These are phyloP conservation scores for Neomonachus schauinslandi DNA, from an alignment of 2,113 vertebrate genomes.

Conservation along the genomic window DNA sequence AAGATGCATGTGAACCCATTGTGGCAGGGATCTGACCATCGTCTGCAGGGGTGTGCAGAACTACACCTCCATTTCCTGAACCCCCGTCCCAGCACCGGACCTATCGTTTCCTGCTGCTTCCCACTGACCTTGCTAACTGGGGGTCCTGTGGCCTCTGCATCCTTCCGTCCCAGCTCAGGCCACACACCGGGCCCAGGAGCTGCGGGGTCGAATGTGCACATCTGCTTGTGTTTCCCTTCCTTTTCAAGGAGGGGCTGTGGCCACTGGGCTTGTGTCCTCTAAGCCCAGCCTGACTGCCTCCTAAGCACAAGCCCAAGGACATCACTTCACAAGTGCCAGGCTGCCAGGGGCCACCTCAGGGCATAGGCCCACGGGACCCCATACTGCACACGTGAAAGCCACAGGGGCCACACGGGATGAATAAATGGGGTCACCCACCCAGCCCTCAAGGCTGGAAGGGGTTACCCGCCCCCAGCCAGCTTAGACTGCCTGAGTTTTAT, in stretches of 20 bases:
- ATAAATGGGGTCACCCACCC: not conserved
- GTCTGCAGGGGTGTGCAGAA: not conserved
- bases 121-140: not conserved
- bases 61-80: accelerated
- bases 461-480: accelerated
- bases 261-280: no score
- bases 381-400: no score
- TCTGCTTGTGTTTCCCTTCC: not conserved
- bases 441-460: accelerated
- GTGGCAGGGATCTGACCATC: accelerated
- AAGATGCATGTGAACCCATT: accelerated
- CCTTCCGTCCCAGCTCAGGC: accelerated
- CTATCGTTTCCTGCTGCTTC: not conserved
- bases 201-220: no score
- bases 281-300: not conserved
- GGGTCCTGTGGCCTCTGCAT: not conserved
- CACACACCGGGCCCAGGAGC: no score
- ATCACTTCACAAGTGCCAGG: not conserved
- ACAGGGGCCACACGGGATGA: no score
- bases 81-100: no score
- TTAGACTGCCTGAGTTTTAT: not conserved
- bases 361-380: no score
- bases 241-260: not conserved
- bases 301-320: not conserved
- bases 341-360: no score